Conservation (phyloP, 2,888 invertebrate species). For the Leptopterna dolabrata region DNA sequence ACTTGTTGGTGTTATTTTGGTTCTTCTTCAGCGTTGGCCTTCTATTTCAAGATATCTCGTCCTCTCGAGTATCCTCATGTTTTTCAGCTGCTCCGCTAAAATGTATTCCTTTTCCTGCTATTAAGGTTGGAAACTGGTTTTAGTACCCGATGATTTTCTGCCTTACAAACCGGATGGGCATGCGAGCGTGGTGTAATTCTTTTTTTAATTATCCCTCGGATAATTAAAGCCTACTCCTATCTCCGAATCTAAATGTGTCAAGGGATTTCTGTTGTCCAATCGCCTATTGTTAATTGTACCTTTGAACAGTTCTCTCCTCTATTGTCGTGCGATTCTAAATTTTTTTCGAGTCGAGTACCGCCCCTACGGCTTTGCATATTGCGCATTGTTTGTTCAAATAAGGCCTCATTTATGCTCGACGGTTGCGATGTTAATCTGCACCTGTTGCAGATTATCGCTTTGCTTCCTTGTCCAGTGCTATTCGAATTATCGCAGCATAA, state of each 20-base stretch:
- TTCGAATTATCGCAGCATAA: background rate
- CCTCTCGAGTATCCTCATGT: background rate
- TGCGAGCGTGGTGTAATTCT: slow-evolving; percentile 26
- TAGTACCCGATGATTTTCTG: slow-evolving; percentile 37
- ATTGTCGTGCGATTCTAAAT: slow-evolving; percentile 22
- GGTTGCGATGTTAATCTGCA: background rate
- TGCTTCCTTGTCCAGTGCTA: background rate
- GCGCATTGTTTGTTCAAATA: slow-evolving; percentile 26
- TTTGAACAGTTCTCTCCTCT: slow-evolving; percentile 23
- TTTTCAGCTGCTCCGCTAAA: background rate
- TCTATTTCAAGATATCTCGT: background rate
- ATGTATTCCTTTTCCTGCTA: slow-evolving; percentile 32
- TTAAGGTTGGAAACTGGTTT: slow-evolving; percentile 25
- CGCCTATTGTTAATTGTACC: slow-evolving; percentile 35
- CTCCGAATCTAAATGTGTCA: slow-evolving; percentile 43
- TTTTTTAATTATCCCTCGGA: slow-evolving; percentile 35
- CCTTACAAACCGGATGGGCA: slow-evolving; percentile 33
- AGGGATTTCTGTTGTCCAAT: slow-evolving; percentile 42
- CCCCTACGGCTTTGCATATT: slow-evolving; percentile 12
- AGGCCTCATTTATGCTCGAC: background rate
- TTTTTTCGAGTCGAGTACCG: background rate
- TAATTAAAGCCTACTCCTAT: slow-evolving; percentile 38
- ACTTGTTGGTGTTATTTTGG: background rate
- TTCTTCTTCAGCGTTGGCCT: background rate
- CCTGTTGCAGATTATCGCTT: background rate